These are phyloP conservation scores for Parnassius apollo DNA, from an alignment of 2,888 invertebrate species.

Conservation along the genomic window DNA sequence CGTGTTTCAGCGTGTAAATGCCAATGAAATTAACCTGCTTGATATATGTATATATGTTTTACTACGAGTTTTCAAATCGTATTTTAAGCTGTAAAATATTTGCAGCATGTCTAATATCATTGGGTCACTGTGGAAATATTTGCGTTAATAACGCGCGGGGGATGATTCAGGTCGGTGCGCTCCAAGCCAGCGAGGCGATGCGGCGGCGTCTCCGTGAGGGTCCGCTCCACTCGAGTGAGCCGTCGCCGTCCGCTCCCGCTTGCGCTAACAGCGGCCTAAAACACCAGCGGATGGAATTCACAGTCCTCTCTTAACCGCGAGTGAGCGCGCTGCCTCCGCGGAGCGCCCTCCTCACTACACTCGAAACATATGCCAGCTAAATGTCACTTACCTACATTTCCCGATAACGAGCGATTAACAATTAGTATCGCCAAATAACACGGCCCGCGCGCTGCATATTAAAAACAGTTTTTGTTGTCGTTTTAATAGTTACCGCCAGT, in stretches of 20 bases:
- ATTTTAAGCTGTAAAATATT: neutral
- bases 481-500: slow-evolving; percentile 40
- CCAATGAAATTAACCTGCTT: too few relatives aligned
- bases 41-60: too few relatives aligned
- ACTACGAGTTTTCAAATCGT: too few relatives aligned
- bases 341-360: slow-evolving; percentile 63
- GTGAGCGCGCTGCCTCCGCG: slow-evolving; percentile 77
- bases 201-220: slow-evolving; percentile 11
- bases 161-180: slow-evolving; percentile 71
- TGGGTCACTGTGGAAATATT: slow-evolving; percentile 29
- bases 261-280: slow-evolving; percentile 41
- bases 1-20: too few relatives aligned
- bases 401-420: slow-evolving; percentile 65
- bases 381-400: slow-evolving; percentile 62
- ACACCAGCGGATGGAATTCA: slow-evolving; percentile 49
- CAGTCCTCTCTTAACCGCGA: slow-evolving; percentile 76
- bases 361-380: slow-evolving; percentile 68
- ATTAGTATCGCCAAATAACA: slow-evolving; percentile 65
- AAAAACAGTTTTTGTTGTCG: slow-evolving; percentile 32
- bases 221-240: slow-evolving; percentile 19
- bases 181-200: slow-evolving; percentile 47
- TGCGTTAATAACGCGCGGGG: slow-evolving; percentile 45
- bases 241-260: slow-evolving; percentile 24
- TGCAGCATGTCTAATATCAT: slow-evolving; percentile 30
- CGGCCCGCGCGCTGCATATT: slow-evolving; percentile 35